Evolutionary conservation across 2,113 vertebrate species (phyloP).

Genomic region (Neodon shergylaensis): DNA sequence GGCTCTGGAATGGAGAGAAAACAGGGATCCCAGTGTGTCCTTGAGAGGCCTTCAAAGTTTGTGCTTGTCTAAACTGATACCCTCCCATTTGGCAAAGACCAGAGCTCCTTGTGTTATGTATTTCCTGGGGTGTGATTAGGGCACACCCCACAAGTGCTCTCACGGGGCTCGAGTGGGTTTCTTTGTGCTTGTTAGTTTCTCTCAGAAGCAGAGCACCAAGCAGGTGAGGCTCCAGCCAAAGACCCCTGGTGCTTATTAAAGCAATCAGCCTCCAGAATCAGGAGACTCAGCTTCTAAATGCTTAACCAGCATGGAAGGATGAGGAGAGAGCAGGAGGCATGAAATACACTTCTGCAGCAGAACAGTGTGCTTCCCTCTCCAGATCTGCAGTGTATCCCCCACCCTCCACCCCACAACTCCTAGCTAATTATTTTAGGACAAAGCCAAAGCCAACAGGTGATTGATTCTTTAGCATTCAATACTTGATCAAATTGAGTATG

Average conservation of each 20-base stretch:
- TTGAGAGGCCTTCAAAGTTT: conserved; percentile 30
- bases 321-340: neutral
- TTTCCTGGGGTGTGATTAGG: neutral
- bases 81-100: neutral
- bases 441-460: conserved; percentile 23
- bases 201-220: conserved; percentile 18
- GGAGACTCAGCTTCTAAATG: conserved; percentile 20
- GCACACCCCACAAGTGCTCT: conserved; percentile 11
- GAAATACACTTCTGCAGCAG: neutral
- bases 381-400: neutral
- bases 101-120: neutral
- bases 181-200: neutral
- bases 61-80: neutral
- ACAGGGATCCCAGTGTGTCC: neutral
- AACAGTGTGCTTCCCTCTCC: neutral
- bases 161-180: neutral
- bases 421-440: neutral
- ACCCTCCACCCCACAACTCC: neutral
- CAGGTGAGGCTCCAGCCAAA: neutral
- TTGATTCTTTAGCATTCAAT: conserved; percentile 28
- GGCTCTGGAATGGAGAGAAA: neutral
- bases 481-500: neutral
- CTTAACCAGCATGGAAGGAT: neutral
- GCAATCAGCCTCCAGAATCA: neutral
- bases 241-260: neutral